Conservation (phyloP, 2,113 vertebrate species). For the Ageneiosus marmoratus region DNA sequence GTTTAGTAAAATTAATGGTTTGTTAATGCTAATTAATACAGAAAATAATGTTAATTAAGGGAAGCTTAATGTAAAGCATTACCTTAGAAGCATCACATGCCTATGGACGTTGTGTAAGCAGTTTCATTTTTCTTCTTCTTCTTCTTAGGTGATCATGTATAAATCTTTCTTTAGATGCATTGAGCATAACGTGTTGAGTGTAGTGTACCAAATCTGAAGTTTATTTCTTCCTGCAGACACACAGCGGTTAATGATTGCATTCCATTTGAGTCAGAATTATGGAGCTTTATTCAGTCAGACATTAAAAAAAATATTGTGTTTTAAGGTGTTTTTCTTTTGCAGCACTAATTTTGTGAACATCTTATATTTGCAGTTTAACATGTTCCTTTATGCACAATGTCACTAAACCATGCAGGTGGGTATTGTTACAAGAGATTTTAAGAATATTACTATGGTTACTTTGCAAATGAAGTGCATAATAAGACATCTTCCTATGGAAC, state of each 20-base stretch:
- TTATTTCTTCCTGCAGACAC: constrained; percentile 19
- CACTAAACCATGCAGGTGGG: constrained; percentile 27
- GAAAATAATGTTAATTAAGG: background rate
- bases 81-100: background rate
- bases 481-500: constrained; percentile 2
- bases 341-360: constrained; percentile 17
- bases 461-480: constrained; percentile 3
- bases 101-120: background rate
- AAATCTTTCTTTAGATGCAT: constrained; percentile 21
- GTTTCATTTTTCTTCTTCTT: constrained; percentile 3
- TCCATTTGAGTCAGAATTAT: constrained; percentile 25
- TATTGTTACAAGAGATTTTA: background rate
- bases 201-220: constrained; percentile 16
- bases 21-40: background rate
- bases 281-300: constrained; percentile 4
- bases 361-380: constrained; percentile 30
- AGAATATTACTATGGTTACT: constrained; percentile 21
- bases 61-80: background rate
- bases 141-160: constrained; percentile 17
- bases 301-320: constrained; percentile 19
- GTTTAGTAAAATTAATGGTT: background rate
- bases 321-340: constrained; percentile 19
- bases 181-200: constrained; percentile 17
- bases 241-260: background rate
- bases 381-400: constrained; percentile 37